Percentiles rank a stretch among this genome's conserved stretches.
These are phyloP conservation scores for Pemphigus obesinymphae DNA, from an alignment of 1,140 invertebrate species.

Conservation along the genomic window DNA sequence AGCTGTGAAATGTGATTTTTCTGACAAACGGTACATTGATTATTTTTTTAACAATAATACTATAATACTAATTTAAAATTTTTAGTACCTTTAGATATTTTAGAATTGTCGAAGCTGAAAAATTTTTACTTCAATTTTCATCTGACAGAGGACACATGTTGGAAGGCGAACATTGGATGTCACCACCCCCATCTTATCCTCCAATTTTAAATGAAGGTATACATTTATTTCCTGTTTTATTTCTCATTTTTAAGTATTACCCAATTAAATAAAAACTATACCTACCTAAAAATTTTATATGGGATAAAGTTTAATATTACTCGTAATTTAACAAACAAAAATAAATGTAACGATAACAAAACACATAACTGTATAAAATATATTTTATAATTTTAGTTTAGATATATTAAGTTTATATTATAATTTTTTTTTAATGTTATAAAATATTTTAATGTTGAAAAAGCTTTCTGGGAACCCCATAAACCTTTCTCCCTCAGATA, in stretches of 20 bases:
- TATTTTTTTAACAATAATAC: neutral
- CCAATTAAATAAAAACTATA: neutral
- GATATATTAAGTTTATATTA: neutral
- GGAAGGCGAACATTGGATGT: neutral
- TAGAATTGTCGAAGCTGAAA: constrained; percentile 16
- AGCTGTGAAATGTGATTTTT: constrained; percentile 16
- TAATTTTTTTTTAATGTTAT: no score
- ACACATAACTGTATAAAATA: no score
- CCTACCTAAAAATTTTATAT: neutral
- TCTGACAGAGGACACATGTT: constrained; percentile 41
- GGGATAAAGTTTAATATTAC: neutral
- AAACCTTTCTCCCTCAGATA: no score
- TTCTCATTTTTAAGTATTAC: no score
- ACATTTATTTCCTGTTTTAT: neutral
- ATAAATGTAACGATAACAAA: no score
- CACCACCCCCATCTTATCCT: constrained; percentile 36
- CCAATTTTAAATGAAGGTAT: constrained; percentile 34
- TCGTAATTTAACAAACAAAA: neutral
- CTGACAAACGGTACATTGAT: constrained; percentile 22
- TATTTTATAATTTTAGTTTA: neutral
- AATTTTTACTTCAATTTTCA: constrained; percentile 18
- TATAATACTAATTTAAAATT: neutral
- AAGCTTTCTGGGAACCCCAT: no score
- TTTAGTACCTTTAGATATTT: constrained; percentile 1
- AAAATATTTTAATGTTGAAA: no score